Percentiles rank a stretch among this genome's conserved stretches.
phyloP scores from a whole-genome alignment of 2,113 vertebrate genomes.

The Fregetta grallaria region DNA sequence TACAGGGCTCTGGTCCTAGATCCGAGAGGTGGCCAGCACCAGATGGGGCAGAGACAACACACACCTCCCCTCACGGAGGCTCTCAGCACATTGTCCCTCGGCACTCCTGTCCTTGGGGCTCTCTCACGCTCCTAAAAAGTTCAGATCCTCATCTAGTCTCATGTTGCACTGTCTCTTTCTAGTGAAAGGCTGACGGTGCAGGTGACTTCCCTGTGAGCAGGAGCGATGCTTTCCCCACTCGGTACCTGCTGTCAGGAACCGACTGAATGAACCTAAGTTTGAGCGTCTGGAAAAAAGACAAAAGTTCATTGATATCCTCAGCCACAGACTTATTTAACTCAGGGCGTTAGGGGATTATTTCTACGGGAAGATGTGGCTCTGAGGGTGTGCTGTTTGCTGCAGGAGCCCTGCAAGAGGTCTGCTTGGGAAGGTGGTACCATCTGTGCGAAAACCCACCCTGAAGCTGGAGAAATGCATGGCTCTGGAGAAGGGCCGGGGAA shows the following conservation, averaged over 20 bases:
- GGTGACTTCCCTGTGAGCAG: background rate
- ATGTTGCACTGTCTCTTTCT: background rate
- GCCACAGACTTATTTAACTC: background rate
- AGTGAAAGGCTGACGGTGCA: background rate
- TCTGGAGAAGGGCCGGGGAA: background rate
- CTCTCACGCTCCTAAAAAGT: background rate
- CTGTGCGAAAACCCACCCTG: background rate
- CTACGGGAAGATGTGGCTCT: background rate
- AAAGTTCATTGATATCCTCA: background rate
- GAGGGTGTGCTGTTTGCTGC: background rate
- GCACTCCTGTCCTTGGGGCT: background rate
- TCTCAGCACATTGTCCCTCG: background rate
- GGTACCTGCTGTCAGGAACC: background rate
- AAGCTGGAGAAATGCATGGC: background rate
- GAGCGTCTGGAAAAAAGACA: background rate
- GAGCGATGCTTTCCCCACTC: background rate
- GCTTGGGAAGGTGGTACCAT: too few species aligned
- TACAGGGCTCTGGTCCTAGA: background rate
- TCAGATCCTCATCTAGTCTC: background rate
- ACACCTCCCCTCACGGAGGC: fast-evolving
- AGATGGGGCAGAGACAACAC: background rate
- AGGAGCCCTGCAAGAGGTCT: fast-evolving
- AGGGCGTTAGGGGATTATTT: background rate
- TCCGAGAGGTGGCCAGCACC: background rate
- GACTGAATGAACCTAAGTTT: background rate